Percentiles rank a stretch among this genome's conserved stretches.
Evolutionary conservation across 2,113 vertebrate species (phyloP).

Genomic region (Pelecanus crispus): DNA sequence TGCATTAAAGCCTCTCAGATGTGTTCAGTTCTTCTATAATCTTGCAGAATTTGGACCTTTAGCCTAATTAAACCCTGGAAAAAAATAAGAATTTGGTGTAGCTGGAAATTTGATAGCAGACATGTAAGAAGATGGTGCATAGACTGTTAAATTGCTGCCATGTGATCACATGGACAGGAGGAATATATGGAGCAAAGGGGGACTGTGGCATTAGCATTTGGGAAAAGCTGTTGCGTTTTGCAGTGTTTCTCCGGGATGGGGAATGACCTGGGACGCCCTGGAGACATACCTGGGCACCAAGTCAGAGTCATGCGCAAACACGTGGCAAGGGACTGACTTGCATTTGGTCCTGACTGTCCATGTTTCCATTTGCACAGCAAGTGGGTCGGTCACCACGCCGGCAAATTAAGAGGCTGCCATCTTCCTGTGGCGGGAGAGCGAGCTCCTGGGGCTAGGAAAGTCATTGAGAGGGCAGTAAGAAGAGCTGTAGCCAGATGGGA

Average conservation of each 20-base stretch:
- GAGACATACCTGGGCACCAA: constrained; percentile 79
- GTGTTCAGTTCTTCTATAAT: background rate
- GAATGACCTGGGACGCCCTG: constrained; percentile 21
- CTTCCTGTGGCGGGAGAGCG: rapidly evolving
- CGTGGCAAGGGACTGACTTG: constrained; percentile 68
- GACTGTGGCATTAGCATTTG: constrained; percentile 38
- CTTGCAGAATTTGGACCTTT: background rate
- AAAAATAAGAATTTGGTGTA: background rate
- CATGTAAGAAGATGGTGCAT: background rate
- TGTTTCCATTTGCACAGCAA: background rate
- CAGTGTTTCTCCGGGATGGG: constrained; percentile 1
- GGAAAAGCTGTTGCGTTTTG: constrained; percentile 23
- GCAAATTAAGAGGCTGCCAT: background rate
- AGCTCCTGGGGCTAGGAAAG: background rate
- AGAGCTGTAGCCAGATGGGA: background rate
- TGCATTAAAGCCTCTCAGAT: background rate
- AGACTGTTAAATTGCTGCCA: background rate
- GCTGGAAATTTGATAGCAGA: background rate
- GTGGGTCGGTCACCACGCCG: background rate
- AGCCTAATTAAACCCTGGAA: background rate
- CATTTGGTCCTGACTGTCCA: constrained; percentile 79
- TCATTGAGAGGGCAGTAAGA: background rate
- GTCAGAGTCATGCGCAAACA: constrained; percentile 77
- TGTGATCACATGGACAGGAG: background rate
- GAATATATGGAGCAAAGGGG: background rate